These are phyloP conservation scores for Lasioglossum albipes DNA, from an alignment of 1,140 invertebrate genomes.

Conservation along the genomic window DNA sequence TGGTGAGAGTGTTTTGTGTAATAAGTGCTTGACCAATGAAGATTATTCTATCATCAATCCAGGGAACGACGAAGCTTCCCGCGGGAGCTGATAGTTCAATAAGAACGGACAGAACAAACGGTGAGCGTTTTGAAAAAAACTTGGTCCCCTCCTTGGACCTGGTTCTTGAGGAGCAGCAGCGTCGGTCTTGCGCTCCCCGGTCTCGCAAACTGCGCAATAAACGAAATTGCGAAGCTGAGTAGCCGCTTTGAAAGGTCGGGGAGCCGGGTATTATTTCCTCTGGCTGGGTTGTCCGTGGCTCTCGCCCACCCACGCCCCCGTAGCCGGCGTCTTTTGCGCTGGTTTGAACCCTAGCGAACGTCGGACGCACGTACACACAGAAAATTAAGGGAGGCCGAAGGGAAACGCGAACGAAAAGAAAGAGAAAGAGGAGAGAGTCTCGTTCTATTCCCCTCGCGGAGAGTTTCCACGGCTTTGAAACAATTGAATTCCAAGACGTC, in stretches of 20 bases:
- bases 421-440: background rate
- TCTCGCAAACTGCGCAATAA: conserved; percentile 37
- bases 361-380: background rate
- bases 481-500: conserved; percentile 56
- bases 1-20: no score
- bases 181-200: background rate
- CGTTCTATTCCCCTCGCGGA: background rate
- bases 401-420: background rate
- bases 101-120: background rate
- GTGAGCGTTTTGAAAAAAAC: background rate
- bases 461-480: conserved; percentile 42
- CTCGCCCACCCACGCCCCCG: background rate
- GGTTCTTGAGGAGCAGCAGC: background rate
- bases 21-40: no score
- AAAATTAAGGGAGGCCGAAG: conserved; percentile 23
- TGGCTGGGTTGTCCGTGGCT: background rate
- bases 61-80: no score
- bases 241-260: conserved; percentile 26
- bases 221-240: conserved; percentile 38
- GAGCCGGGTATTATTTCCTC: conserved; percentile 34
- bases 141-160: background rate
- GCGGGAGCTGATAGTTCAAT: background rate
- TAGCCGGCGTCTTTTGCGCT: conserved; percentile 12
- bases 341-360: conserved; percentile 7
- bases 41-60: no score